Evolutionary conservation across 2,113 vertebrate genomes (phyloP).

Genomic region (Oncorhynchus keta): DNA sequence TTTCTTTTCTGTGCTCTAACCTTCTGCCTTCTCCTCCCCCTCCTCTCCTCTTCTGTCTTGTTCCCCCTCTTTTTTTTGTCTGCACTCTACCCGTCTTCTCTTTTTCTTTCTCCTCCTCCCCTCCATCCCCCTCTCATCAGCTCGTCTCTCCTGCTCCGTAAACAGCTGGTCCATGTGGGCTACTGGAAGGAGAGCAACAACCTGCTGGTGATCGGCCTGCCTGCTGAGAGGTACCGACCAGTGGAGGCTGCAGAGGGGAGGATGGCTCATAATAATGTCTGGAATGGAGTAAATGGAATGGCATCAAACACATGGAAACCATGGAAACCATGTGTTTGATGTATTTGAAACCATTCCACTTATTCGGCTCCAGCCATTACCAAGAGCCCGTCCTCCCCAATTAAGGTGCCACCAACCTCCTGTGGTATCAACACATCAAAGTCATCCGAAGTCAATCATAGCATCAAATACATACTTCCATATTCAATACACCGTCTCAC

Average conservation of each 20-base stretch:
- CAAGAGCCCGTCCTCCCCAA: no score
- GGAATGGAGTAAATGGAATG: no score
- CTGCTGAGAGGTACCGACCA: conserved; percentile 90
- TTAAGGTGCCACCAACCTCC: no score
- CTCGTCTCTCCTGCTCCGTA: conserved; percentile 85
- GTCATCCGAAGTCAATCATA: not conserved
- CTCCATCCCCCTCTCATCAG: conserved; percentile 66
- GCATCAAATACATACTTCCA: conserved; percentile 56
- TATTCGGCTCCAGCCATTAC: no score
- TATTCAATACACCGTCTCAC: not conserved
- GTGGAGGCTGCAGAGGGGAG: conserved; percentile 76
- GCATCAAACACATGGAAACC: no score
- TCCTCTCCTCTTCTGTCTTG: conserved; percentile 80
- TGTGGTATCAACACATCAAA: not conserved
- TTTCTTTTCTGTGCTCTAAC: no score
- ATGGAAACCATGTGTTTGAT: no score
- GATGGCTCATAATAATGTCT: no score
- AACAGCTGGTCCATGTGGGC: conserved; percentile 87
- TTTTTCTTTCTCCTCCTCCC: not conserved
- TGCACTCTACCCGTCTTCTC: no score
- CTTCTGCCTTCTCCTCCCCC: no score
- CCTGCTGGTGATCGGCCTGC: conserved; percentile 87
- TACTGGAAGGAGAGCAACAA: conserved; percentile 92
- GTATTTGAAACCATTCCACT: no score
- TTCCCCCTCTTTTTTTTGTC: no score